Base-by-base conservation (phyloP, 1,140 invertebrate species). In the Drosophila neocordata region DNA sequence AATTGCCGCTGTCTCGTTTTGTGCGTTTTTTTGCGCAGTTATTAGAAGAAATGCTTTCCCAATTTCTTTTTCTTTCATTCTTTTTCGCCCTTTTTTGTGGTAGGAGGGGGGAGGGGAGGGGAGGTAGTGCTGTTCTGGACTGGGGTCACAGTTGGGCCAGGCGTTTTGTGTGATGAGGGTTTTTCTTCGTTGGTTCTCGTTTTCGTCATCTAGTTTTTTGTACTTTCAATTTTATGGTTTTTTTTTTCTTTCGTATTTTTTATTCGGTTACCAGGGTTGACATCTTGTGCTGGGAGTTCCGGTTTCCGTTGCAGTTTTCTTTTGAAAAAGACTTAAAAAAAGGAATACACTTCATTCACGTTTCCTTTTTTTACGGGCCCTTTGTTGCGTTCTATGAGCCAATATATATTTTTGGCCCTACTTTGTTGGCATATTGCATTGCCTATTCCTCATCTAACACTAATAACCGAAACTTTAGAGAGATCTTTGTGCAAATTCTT, bases 1-100 rank as follows among this genome's bases (percentile, higher is more conserved):
- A 85, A 85, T 85, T 85, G 81, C 78, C 83, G 83, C 81, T 87
- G 81, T 85, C 81, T 87, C 82, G 82, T 84, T 87, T 80, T 77
- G 51, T 72, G 62, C 75, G 68, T 72, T 77, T 77, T 73, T 65
- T 80, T 77, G 82, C 82, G 82, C 82, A 85, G 81, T 87, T 85
- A 85, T 85, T 85, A 85, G 81, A 85, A 85, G 81, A 87, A 87
- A 81, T 60, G 79, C 65, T 75, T 75, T 76, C 65, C 62, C 77
- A 67, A 59, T 76, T 71, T 77, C 77, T 68, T 20, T 18, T 38
- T 31, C 27, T 31, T 31, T 31, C 27, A 31, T 31, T 31, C 5
- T 56, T 56, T 34, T 53, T 24, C 11, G 7, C 7, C 2, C 9
- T 18, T 8, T 9, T 35, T 20, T 15, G 9, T 11, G 15, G 37